These are phyloP conservation scores for Echeneis naucrates DNA, from an alignment of 2,797 vertebrate species.

Conservation along the genomic window DNA sequence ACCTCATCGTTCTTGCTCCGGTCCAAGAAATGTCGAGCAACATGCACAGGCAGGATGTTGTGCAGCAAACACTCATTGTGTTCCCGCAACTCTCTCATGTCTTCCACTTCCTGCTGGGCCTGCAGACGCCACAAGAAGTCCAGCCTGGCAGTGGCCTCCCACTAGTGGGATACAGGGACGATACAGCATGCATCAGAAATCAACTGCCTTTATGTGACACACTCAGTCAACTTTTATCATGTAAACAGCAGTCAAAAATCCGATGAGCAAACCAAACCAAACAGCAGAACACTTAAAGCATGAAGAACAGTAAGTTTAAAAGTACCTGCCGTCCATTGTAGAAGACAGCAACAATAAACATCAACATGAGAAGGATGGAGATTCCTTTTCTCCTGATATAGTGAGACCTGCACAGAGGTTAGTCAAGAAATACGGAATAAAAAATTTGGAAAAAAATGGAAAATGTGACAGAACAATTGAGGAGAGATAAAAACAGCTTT, in stretches of 20 bases:
- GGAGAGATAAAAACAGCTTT: background rate
- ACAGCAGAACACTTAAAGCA: background rate
- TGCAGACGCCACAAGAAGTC: constrained; percentile 88
- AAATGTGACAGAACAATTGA: background rate
- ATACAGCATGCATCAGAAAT: background rate
- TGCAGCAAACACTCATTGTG: constrained; percentile 85
- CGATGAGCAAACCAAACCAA: background rate
- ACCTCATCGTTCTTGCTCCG: constrained; percentile 83
- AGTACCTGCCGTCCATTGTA: constrained; percentile 85
- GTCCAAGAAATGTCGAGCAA: constrained; percentile 83
- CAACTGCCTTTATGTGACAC: background rate
- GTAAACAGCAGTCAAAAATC: background rate
- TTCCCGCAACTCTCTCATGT: constrained; percentile 84
- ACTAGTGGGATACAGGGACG: constrained; percentile 68
- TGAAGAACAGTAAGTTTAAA: background rate
- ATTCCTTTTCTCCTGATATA: constrained; percentile 83
- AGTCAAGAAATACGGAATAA: background rate
- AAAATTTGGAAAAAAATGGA: too few species aligned
- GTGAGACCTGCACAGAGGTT: constrained; percentile 70
- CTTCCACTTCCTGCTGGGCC: constrained; percentile 86
- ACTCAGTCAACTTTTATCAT: too few species aligned
- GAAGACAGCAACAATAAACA: constrained; percentile 85
- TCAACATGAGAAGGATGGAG: constrained; percentile 81
- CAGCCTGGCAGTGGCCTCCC: constrained; percentile 85
- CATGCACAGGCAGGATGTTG: constrained; percentile 86